Base-by-base conservation (phyloP, 2,888 invertebrate species). In the Drosophila borborema region DNA sequence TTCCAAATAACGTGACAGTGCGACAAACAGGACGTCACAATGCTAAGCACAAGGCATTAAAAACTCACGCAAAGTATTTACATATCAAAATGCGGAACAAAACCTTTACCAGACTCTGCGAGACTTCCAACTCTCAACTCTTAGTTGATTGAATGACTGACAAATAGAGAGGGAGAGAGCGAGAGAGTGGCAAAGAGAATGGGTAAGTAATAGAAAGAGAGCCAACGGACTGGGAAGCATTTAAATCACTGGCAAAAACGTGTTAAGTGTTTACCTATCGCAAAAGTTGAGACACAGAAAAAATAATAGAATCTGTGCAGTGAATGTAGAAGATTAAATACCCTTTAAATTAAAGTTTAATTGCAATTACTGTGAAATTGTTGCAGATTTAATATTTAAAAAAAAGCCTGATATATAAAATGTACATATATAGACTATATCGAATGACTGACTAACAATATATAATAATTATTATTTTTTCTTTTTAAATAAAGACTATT, bases 211-310 rank as follows among this genome's bases (percentile, higher is more conserved):
- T 45, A 34, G 55, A 31, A 43, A 31, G 31, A 31, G 41, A 49
- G 23, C 9, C 28, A 18, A 43, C 31, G 65, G 62, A 64, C 60
- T 61, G 64, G 60, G 55, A 65, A 75, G 74, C 74, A 66, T 86
- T 89, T 80, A 89, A 84, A 82, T 80, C 82, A 71, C 86, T 66
- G 77, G 62, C 74, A 91, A 89, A 89, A 91, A 92, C 91, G 90
- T 92, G 92, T 90, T 92, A 92, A 91, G 91, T 91, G 91, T 90
- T 92, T 91, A 91, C 91, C 92, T 91, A 90, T 88, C 76, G 82
- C 72, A 82, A 84, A 89, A 86, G 82, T 76, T 82, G 71, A 72
- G 71, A 63, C 45, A 62, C 46, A 46, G 48, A 58, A 8, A 64
- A 64, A 72, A 56, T 20, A 40, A 6, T 5, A 18, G 12, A 55